A percentile compares a stretch with the other conserved stretches of the same genome.
These are phyloP conservation scores for Cyprinodon tularosa DNA, from an alignment of 2,113 vertebrate species.

Conservation along the genomic window DNA sequence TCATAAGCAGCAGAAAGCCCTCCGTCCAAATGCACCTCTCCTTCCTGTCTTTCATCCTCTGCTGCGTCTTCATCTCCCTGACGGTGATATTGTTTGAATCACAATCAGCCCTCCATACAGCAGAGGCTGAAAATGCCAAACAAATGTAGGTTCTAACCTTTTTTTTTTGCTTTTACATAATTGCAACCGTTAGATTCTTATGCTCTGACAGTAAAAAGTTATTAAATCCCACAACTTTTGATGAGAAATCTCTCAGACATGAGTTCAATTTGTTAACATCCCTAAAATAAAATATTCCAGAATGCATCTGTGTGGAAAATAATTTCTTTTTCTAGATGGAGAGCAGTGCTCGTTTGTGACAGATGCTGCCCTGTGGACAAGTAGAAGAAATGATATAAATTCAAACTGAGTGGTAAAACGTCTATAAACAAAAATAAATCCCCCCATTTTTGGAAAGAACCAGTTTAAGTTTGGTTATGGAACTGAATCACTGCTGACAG, in stretches of 20 bases:
- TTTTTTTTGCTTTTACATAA: background rate
- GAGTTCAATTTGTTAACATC: background rate
- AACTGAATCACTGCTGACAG: conserved; percentile 63
- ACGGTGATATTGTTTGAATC: conserved; percentile 17
- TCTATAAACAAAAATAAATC: conserved; percentile 69
- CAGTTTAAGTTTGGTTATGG: conserved; percentile 45
- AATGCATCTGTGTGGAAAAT: background rate
- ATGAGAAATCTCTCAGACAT: background rate
- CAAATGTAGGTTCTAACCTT: conserved; percentile 55
- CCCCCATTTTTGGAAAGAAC: conserved; percentile 52
- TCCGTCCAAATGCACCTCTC: background rate
- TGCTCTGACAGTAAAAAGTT: conserved; percentile 38
- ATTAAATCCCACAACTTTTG: background rate
- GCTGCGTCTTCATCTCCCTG: conserved; percentile 10
- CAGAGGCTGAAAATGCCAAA: conserved; percentile 54
- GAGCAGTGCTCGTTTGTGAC: background rate
- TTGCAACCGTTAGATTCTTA: conserved; percentile 21
- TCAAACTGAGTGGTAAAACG: conserved; percentile 59
- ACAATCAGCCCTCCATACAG: conserved; percentile 6
- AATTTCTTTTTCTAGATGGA: background rate
- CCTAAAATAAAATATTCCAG: background rate
- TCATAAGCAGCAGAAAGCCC: conserved; percentile 10
- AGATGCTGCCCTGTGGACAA: conserved; percentile 51
- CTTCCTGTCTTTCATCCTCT: conserved; percentile 19
- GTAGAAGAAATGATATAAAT: conserved; percentile 60